Conservation (phyloP, 1,140 invertebrate species). For the Habropoda laboriosa region DNA sequence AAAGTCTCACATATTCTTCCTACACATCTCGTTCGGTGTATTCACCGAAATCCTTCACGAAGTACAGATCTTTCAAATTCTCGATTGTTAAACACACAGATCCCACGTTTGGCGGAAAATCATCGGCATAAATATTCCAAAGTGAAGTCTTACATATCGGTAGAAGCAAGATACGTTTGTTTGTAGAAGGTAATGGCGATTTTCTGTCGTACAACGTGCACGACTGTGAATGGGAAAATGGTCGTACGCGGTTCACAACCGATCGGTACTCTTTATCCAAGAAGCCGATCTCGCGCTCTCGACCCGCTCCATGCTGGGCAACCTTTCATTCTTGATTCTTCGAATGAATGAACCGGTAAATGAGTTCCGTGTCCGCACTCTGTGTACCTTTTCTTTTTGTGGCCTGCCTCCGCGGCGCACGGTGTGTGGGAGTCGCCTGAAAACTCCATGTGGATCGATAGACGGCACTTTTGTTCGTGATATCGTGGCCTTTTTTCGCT, state of each 20-base stretch:
- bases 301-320: conserved; percentile 36
- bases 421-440: neutral
- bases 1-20: neutral
- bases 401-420: neutral
- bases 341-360: conserved; percentile 63
- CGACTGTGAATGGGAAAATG: conserved; percentile 50
- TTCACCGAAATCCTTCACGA: neutral
- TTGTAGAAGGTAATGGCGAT: conserved; percentile 50
- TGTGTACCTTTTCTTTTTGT: conserved; percentile 17
- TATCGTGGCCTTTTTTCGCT: neutral
- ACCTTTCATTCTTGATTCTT: conserved; percentile 57
- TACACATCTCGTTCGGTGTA: neutral
- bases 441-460: conserved; percentile 39
- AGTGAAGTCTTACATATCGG: neutral
- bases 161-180: conserved; percentile 15
- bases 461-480: neutral
- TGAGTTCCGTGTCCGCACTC: conserved; percentile 52
- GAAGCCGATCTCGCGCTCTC: conserved; percentile 46
- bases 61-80: neutral
- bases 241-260: conserved; percentile 29
- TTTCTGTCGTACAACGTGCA: conserved; percentile 10
- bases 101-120: neutral
- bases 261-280: conserved; percentile 55
- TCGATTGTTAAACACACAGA: neutral
- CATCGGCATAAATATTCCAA: conserved; percentile 17